These are phyloP conservation scores for Altica lythri DNA, from an alignment of 2,888 invertebrate species.

Conservation along the genomic window DNA sequence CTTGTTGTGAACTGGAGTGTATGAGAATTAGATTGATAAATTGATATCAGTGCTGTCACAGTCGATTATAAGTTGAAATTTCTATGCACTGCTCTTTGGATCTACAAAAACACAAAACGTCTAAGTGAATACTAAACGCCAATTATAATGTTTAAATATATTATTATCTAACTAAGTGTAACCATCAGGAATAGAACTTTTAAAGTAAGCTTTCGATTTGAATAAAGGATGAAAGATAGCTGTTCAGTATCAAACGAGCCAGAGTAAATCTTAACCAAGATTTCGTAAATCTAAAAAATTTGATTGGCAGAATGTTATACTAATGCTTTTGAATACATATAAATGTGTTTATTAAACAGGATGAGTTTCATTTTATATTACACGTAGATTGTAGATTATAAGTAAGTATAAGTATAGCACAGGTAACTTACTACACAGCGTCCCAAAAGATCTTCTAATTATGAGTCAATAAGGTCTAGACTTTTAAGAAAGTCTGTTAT, in stretches of 20 bases:
- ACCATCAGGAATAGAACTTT: slow-evolving; percentile 10
- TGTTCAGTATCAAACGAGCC: no score
- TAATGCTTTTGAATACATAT: no score
- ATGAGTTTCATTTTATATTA: no score
- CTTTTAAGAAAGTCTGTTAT: no score
- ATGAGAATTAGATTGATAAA: slow-evolving; percentile 44
- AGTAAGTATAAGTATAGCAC: no score
- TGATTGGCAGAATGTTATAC: slow-evolving; percentile 3
- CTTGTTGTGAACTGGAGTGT: slow-evolving; percentile 42
- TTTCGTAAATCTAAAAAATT: no score
- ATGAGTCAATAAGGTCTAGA: no score
- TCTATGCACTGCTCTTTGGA: slow-evolving; percentile 19
- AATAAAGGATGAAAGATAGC: slow-evolving; percentile 1
- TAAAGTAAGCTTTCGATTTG: not conserved
- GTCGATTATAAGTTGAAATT: slow-evolving; percentile 30
- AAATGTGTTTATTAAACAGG: no score
- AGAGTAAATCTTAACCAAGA: no score
- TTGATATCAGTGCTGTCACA: slow-evolving; percentile 43
- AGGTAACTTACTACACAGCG: no score
- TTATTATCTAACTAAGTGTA: slow-evolving; percentile 8
- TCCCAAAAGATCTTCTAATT: no score
- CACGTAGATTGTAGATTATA: no score
- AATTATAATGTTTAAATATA: slow-evolving; percentile 18
- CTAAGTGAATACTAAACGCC: slow-evolving; percentile 22
- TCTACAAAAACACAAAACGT: slow-evolving; percentile 25